Conservation (phyloP, 2,888 invertebrate genomes). For the Drepana falcataria region DNA sequence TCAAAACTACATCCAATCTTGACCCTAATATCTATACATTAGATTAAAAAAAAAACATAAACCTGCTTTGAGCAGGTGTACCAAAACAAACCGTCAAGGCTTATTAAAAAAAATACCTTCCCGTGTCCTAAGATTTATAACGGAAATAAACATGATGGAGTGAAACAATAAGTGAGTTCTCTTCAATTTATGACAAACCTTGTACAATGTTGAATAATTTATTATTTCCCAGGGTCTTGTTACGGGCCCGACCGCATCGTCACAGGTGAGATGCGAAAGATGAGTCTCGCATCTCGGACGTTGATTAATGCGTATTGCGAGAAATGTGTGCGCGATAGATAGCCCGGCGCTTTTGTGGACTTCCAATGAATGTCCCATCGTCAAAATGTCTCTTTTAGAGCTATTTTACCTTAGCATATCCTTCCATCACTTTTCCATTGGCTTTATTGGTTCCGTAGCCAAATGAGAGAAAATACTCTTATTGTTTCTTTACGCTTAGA, state of each 20-base stretch:
- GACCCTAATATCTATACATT: too few relatives aligned
- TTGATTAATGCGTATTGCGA: conserved; percentile 35
- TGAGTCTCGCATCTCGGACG: conserved; percentile 8
- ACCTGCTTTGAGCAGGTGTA: too few relatives aligned
- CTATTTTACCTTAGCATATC: too few relatives aligned
- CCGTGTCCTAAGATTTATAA: not conserved
- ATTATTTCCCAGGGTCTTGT: not conserved
- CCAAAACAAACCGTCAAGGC: too few relatives aligned
- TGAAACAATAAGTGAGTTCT: not conserved
- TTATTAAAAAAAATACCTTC: not conserved
- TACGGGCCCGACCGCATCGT: not conserved
- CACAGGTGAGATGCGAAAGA: conserved; percentile 1
- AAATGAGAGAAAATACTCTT: too few relatives aligned
- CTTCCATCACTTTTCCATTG: too few relatives aligned
- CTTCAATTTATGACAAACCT: not conserved
- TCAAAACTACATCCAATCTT: too few relatives aligned
- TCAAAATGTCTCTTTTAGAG: conserved; percentile 15
- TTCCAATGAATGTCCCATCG: conserved; percentile 8
- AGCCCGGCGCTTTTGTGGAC: conserved; percentile 12
- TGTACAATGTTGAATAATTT: not conserved
- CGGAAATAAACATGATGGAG: not conserved
- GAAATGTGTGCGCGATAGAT: conserved; percentile 26
- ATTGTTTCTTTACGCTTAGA: too few relatives aligned
- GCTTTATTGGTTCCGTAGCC: too few relatives aligned
- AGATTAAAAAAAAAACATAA: too few relatives aligned